Base-by-base conservation (phyloP, 2,113 vertebrate species). In the Cisticola juncidis region DNA sequence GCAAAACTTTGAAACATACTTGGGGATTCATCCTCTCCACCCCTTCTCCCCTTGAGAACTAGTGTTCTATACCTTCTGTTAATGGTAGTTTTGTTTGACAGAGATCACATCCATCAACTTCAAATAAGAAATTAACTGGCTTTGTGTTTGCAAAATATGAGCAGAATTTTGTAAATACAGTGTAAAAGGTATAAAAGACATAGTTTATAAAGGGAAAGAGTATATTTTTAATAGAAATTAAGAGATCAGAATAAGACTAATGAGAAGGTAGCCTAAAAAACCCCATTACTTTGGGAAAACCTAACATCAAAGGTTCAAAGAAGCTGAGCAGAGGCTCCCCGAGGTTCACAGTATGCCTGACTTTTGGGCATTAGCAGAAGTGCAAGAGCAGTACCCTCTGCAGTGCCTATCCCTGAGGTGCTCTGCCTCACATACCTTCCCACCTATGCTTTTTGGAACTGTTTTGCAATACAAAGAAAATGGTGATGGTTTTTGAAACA, bases 341-440 rank as follows among this genome's bases (percentile, higher is more conserved):
- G 8, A 45, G 14, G 35, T 76, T 62, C 70, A 45, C 8, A 9
- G 9, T 5, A 20, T 16, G 14, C 20, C 44, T 89, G 64, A 65
- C 7, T 69, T 83, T 5, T 8, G 64, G n/a, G n/a, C 58, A 70
- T 28, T 9, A 78, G 12, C 22, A 45, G 40, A 91, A 68, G 12
- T n/a, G 48, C 24, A 51, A 36, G 8, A 72, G 26, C 68, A 73
- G 50, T 23, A 9, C 40, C 68, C 47, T 14, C 11, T 24, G 35
- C 16, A 69, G 19, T 5, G 7, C 26, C 62, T 22, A 38, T 20
- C 3, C 5, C 35, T 23, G 51, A 85, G 25, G 3, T 50, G 51
- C 14, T 23, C 14, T 28, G 26, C 11, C 65, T 40, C 2, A 0
- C 12, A 26, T 0, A 0, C 4, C 4, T 79, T 76, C 69, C 64